Evolutionary conservation across 2,888 invertebrate genomes (phyloP).

Genomic region (Caenorhabditis macrosperma): DNA sequence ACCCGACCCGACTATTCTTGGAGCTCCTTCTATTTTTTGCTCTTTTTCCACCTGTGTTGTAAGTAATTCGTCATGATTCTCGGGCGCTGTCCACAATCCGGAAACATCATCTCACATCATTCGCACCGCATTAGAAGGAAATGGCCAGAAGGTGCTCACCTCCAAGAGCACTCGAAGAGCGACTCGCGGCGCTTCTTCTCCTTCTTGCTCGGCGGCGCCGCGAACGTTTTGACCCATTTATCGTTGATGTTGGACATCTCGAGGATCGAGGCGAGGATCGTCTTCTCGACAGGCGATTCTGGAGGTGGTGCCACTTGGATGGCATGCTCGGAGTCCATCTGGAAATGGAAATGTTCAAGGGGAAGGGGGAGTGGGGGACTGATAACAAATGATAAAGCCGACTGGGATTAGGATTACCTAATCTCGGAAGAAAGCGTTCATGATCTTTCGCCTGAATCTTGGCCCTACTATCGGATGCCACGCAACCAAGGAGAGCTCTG

Average conservation of each 20-base stretch:
- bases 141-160: conserved; percentile 28
- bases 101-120: neutral
- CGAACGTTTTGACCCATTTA: conserved; percentile 53
- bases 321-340: conserved; percentile 28
- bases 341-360: neutral
- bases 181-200: conserved; percentile 26
- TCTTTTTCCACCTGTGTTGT: too few relatives aligned
- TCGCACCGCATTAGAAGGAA: too few relatives aligned
- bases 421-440: too few relatives aligned
- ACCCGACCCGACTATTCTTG: too few relatives aligned
- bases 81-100: neutral
- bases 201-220: neutral
- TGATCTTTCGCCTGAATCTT: too few relatives aligned
- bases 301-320: conserved; percentile 26
- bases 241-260: conserved; percentile 57
- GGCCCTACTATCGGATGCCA: too few relatives aligned
- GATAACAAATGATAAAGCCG: conserved; percentile 5
- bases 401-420: too few relatives aligned
- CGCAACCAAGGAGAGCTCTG: too few relatives aligned
- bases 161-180: conserved; percentile 65
- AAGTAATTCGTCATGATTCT: too few relatives aligned
- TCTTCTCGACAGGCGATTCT: conserved; percentile 43
- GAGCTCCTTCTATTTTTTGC: too few relatives aligned
- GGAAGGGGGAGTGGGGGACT: neutral
- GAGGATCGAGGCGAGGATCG: conserved; percentile 57